A percentile compares a stretch with the other conserved stretches of the same genome.
Conservation (phyloP, 2,888 invertebrate genomes). For the Eupithecia inturbata region DNA sequence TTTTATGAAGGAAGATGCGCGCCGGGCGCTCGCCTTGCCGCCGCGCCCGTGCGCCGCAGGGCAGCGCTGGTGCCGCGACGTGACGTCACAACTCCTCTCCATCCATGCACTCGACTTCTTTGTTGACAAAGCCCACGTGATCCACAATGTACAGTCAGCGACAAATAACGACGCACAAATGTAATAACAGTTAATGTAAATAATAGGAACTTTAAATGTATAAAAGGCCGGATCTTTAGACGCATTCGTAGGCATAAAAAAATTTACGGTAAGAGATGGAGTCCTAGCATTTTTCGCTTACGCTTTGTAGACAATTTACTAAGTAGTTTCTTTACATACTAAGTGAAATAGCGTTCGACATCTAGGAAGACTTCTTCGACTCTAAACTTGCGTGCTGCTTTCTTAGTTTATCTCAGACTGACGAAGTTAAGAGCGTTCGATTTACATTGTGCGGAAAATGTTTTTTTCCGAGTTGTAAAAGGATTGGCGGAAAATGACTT, state of each 20-base stretch:
- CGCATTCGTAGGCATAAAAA: background rate
- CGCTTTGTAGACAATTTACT: slow-evolving; percentile 4
- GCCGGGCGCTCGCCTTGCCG: slow-evolving; percentile 74
- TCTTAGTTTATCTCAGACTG: background rate
- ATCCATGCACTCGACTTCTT: slow-evolving; percentile 80
- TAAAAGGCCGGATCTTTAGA: slow-evolving; percentile 6
- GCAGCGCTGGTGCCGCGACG: slow-evolving; percentile 57
- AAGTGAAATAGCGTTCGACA: background rate
- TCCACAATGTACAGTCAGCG: slow-evolving; percentile 62
- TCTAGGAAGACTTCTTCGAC: background rate
- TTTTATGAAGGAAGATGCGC: slow-evolving; percentile 73
- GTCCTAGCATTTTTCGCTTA: background rate
- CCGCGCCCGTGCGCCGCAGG: slow-evolving; percentile 52
- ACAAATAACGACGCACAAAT: slow-evolving; percentile 35
- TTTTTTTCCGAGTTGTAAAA: background rate
- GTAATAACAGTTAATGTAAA: slow-evolving; percentile 17
- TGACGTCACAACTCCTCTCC: slow-evolving; percentile 72
- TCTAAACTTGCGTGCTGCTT: background rate
- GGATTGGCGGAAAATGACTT: background rate
- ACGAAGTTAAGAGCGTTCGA: background rate
- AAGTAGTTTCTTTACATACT: slow-evolving; percentile 7
- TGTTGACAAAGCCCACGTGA: slow-evolving; percentile 80
- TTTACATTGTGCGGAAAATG: background rate
- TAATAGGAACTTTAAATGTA: background rate
- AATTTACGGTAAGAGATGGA: background rate